Evolutionary conservation across 2,113 vertebrate species (phyloP).

Genomic region (Tachysurus vachellii): DNA sequence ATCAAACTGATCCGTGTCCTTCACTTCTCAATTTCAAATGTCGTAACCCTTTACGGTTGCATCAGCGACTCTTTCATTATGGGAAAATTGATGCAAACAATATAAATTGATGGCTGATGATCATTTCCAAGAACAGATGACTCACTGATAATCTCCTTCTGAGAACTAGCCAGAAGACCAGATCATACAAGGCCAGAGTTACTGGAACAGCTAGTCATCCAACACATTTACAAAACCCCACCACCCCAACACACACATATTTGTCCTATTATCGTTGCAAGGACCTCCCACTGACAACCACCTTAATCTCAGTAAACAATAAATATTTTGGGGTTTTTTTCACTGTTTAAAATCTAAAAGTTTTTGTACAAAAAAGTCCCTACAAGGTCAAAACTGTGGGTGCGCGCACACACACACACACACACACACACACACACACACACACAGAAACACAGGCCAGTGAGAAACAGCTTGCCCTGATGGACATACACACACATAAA

Average conservation of each 20-base stretch:
- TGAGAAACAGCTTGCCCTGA: no score
- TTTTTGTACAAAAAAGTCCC: neutral
- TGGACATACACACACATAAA: neutral
- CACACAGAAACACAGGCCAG: neutral
- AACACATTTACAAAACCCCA: conserved; percentile 11
- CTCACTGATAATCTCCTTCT: conserved; percentile 43
- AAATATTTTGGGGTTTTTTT: no score
- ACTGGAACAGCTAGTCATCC: conserved; percentile 45
- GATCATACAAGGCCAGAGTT: conserved; percentile 27
- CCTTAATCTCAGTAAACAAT: no score
- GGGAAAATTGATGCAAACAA: conserved; percentile 18
- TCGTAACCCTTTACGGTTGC: neutral
- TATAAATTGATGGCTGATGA: neutral
- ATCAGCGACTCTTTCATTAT: neutral
- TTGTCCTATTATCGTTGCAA: neutral
- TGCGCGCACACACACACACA: neutral
- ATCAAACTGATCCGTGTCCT: neutral
- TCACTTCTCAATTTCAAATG: neutral
- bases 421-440: neutral
- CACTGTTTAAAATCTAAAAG: no score
- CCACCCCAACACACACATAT: conserved; percentile 9
- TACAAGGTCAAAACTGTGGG: neutral
- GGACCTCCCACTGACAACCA: neutral
- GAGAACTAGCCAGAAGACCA: conserved; percentile 38
- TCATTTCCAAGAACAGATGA: conserved; percentile 49